Evolutionary conservation across 2,113 vertebrate species (phyloP).

Genomic region (Oryzias woworae): DNA sequence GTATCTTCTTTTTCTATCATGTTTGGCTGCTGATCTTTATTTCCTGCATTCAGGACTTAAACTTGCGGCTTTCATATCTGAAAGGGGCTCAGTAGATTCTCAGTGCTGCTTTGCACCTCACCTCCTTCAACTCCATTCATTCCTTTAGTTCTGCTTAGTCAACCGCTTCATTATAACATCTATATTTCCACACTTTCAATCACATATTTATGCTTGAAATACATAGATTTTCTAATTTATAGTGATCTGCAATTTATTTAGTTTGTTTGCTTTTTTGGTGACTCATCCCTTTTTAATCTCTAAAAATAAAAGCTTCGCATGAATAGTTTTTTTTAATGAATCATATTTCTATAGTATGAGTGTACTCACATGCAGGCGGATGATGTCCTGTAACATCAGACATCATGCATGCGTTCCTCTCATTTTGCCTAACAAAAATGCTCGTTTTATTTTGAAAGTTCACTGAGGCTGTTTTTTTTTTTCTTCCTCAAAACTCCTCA

Average conservation of each 20-base stretch:
- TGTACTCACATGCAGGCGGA: too few species aligned
- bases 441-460: slow-evolving; percentile 5
- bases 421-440: slow-evolving; percentile 5
- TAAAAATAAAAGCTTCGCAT: too few species aligned
- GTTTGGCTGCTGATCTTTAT: too few species aligned
- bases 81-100: slow-evolving; percentile 38
- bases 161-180: not conserved
- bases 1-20: too few species aligned
- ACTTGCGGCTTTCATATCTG: slow-evolving; percentile 38
- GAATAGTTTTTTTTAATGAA: too few species aligned
- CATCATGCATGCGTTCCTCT: slow-evolving; percentile 23
- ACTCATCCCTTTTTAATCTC: too few species aligned
- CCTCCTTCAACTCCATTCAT: slow-evolving; percentile 1
- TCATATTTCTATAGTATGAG: too few species aligned
- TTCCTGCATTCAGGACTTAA: not conserved
- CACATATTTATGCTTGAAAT: not conserved
- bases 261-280: not conserved
- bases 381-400: too few species aligned
- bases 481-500: slow-evolving; percentile 11
- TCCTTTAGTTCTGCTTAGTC: slow-evolving; percentile 15
- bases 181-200: not conserved
- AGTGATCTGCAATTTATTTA: too few species aligned
- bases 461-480: not conserved
- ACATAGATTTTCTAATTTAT: not conserved
- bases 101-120: slow-evolving; percentile 15